These are phyloP conservation scores for Phasia obesa DNA, from an alignment of 2,888 invertebrate species.

Conservation along the genomic window DNA sequence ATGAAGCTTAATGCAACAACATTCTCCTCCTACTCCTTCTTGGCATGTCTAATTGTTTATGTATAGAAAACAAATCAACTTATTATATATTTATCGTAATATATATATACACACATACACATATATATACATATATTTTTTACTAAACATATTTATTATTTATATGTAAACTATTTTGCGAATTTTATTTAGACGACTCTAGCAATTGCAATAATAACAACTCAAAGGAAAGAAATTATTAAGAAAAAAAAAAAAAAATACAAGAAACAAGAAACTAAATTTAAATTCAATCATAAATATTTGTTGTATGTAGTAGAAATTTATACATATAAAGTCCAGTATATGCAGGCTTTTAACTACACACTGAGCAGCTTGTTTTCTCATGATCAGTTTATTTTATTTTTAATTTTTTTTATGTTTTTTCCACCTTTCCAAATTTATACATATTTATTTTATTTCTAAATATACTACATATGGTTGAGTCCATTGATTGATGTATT, in stretches of 20 bases:
- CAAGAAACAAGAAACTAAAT: slow-evolving; percentile 4
- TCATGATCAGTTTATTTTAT: slow-evolving; percentile 24
- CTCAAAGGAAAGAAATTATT: background rate
- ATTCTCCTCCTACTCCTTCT: slow-evolving; percentile 41
- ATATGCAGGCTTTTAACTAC: slow-evolving; percentile 25
- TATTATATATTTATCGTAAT: slow-evolving; percentile 41
- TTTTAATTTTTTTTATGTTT: slow-evolving; percentile 17
- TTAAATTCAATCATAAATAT: slow-evolving; percentile 20
- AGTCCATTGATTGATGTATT: slow-evolving; percentile 5
- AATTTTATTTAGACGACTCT: slow-evolving; percentile 56
- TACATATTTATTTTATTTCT: too few species aligned
- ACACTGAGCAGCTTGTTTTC: slow-evolving; percentile 56
- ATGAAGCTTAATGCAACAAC: slow-evolving; percentile 38
- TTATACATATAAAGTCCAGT: slow-evolving; percentile 9
- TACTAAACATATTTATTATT: slow-evolving; percentile 70
- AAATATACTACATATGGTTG: background rate
- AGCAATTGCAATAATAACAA: slow-evolving; percentile 45
- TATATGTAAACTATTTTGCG: slow-evolving; percentile 63
- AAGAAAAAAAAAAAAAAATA: too few species aligned
- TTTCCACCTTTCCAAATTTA: slow-evolving; percentile 8
- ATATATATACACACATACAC: slow-evolving; percentile 30
- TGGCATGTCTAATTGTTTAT: slow-evolving; percentile 68
- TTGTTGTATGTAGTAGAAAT: slow-evolving; percentile 29
- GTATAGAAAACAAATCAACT: slow-evolving; percentile 55
- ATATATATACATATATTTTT: slow-evolving; percentile 64